These are phyloP conservation scores for Lissonota sp. DNA, from an alignment of 2,888 invertebrate genomes.

Conservation along the genomic window DNA sequence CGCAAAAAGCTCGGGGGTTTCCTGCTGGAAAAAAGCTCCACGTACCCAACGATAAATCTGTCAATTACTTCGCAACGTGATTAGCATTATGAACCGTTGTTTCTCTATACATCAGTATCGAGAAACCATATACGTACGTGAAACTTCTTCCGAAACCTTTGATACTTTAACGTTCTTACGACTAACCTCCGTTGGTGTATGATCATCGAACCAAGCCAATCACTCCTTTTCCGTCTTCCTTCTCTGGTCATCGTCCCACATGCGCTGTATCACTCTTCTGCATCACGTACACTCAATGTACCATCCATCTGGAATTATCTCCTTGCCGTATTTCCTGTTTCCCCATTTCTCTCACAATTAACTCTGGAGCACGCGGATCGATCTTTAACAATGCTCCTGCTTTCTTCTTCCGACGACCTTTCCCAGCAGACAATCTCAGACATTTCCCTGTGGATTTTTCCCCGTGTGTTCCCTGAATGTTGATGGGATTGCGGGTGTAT, in stretches of 20 bases:
- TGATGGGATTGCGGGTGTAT: no score
- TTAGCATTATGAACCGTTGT: slow-evolving; percentile 61
- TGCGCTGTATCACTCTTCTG: slow-evolving; percentile 16
- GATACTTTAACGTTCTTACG: slow-evolving; percentile 69
- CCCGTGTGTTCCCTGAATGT: no score
- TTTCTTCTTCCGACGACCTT: not conserved
- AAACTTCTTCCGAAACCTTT: slow-evolving; percentile 14
- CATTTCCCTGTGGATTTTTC: no score
- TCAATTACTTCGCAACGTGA: slow-evolving; percentile 61
- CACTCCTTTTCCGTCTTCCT: slow-evolving; percentile 10
- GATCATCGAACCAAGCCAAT: slow-evolving; percentile 49
- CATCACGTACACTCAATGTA: slow-evolving; percentile 40
- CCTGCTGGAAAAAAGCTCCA: slow-evolving; percentile 25
- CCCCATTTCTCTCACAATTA: slow-evolving; percentile 16
- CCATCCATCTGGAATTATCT: slow-evolving; percentile 35
- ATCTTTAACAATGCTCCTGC: not conserved
- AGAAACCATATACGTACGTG: slow-evolving; percentile 19
- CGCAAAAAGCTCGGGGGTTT: slow-evolving; percentile 47
- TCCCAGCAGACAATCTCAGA: not conserved
- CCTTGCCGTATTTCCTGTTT: slow-evolving; percentile 35
- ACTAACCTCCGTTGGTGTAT: not conserved
- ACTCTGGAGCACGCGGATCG: not conserved
- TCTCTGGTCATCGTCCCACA: slow-evolving; percentile 69
- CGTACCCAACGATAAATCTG: slow-evolving; percentile 59
- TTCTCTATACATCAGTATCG: slow-evolving; percentile 41